Evolutionary conservation across 53 echinoderm and acorn worm species (phyloP).

Genomic region (Temnopleurus reevesii): DNA sequence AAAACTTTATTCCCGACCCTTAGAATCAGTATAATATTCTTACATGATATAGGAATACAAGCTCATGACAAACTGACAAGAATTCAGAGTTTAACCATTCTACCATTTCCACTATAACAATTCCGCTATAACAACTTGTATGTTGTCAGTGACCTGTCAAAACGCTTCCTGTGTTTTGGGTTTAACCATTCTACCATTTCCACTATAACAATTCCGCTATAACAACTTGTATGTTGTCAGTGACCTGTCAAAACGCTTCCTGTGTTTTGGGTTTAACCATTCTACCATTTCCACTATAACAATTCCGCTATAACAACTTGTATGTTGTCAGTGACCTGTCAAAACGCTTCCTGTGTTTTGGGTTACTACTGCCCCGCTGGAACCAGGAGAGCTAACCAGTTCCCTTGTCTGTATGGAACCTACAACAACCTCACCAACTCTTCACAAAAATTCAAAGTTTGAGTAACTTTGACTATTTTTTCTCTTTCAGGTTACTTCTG

Average conservation of each 20-base stretch:
- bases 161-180: conserved; percentile 81
- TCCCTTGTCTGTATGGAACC: conserved; percentile 84
- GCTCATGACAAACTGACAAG: conserved; percentile 59
- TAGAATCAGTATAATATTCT: no score
- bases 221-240: conserved; percentile 80
- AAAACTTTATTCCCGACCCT: no score
- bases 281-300: conserved; percentile 79
- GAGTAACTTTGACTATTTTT: background rate
- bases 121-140: conserved; percentile 88
- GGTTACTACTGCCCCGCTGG: conserved; percentile 86
- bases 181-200: conserved; percentile 73
- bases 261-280: conserved; percentile 81
- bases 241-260: conserved; percentile 65
- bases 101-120: conserved; percentile 78
- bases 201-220: conserved; percentile 86
- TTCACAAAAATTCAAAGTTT: no score
- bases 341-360: conserved; percentile 71
- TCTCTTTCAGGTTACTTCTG: conserved; percentile 82
- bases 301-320: conserved; percentile 87
- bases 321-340: conserved; percentile 72
- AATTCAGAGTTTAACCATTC: conserved; percentile 73
- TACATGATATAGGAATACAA: no score
- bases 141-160: conserved; percentile 70
- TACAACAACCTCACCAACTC: conserved; percentile 76
- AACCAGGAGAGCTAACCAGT: conserved; percentile 77